Conservation (phyloP, 2,888 invertebrate species). For the Drosophila paranaensis region DNA sequence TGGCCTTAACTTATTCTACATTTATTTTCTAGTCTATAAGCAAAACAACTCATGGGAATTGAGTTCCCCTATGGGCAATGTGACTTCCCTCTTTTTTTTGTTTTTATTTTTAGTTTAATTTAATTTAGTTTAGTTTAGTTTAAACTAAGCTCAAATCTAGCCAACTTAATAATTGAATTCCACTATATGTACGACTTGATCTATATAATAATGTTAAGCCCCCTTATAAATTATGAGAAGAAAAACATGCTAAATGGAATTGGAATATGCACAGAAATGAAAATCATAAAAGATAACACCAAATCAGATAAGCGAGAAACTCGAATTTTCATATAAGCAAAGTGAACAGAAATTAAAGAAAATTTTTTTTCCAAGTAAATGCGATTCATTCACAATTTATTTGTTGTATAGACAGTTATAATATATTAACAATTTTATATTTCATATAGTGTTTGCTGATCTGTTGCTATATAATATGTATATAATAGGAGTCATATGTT, state of each 20-base stretch:
- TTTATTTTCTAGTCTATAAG: not conserved
- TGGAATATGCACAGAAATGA: not conserved
- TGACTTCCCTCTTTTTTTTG: not conserved
- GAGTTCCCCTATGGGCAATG: not conserved
- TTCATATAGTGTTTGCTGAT: not conserved
- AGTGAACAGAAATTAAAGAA: not conserved
- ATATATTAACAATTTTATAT: conserved; percentile 22
- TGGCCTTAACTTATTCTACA: not conserved
- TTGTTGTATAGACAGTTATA: conserved; percentile 26
- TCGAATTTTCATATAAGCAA: not conserved
- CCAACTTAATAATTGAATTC: not conserved
- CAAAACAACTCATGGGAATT: not conserved
- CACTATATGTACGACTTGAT: not conserved
- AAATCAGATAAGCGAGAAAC: not conserved
- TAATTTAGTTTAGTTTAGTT: not conserved
- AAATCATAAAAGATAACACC: not conserved
- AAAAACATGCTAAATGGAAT: not conserved
- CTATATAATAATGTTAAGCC: not conserved
- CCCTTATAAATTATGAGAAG: not conserved
- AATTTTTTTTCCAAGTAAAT: conserved; percentile 21
- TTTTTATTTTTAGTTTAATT: not conserved
- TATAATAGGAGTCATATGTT: conserved; percentile 25
- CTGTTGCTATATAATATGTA: conserved; percentile 3
- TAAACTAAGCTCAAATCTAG: not conserved
- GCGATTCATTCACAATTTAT: conserved; percentile 36